Evolutionary conservation across 2,888 invertebrate genomes (phyloP).

Genomic region (Acrobasis suavella): DNA sequence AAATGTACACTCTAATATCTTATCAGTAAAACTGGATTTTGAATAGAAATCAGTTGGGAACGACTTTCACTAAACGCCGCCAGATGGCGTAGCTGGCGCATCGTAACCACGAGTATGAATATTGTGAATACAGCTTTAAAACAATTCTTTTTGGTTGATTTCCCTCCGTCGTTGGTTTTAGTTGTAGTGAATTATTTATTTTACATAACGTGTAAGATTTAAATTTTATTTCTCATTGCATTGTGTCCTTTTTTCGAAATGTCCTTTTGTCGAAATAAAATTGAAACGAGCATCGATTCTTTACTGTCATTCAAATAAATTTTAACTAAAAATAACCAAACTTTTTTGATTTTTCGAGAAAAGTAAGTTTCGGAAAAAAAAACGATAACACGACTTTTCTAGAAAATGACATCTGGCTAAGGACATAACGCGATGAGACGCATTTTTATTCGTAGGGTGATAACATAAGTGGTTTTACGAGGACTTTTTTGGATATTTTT

Average conservation of each 20-base stretch:
- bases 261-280: too few species aligned
- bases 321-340: too few species aligned
- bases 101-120: slow-evolving; percentile 34
- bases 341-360: too few species aligned
- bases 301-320: too few species aligned
- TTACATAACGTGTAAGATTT: slow-evolving; percentile 47
- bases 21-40: neutral
- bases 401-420: too few species aligned
- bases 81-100: slow-evolving; percentile 25
- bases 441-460: slow-evolving; percentile 34
- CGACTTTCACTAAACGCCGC: slow-evolving; percentile 19
- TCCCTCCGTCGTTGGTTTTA: slow-evolving; percentile 69
- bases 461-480: slow-evolving; percentile 55
- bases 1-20: slow-evolving; percentile 1
- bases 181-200: slow-evolving; percentile 69
- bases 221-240: slow-evolving; percentile 27
- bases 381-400: too few species aligned
- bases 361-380: too few species aligned
- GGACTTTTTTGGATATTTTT: slow-evolving; percentile 56
- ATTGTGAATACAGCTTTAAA: slow-evolving; percentile 34
- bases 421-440: too few species aligned
- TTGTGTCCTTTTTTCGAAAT: too few species aligned
- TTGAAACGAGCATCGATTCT: too few species aligned
- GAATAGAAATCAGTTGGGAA: neutral
- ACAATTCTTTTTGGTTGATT: slow-evolving; percentile 45